Percentiles rank a stretch among this genome's conserved stretches.
Conservation (phyloP, 2,888 invertebrate species). For the Sesia apiformis region DNA sequence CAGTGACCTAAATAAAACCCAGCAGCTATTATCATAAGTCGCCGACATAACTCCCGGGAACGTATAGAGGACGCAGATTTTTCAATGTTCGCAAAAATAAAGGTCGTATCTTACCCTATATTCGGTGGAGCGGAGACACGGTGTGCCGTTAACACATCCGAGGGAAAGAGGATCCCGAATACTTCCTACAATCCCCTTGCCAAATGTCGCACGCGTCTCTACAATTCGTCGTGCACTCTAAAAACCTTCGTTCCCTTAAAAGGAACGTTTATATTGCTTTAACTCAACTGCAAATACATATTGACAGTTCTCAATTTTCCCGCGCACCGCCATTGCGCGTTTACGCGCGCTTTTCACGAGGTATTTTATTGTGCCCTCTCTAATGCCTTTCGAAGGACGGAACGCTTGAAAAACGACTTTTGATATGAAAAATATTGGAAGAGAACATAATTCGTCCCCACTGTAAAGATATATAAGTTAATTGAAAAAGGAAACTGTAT, state of each 20-base stretch:
- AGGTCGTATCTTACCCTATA: conserved; percentile 15
- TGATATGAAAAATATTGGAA: background rate
- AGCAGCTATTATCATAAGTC: background rate
- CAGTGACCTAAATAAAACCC: background rate
- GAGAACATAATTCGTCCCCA: background rate
- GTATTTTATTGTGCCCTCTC: background rate
- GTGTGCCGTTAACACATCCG: conserved; percentile 29
- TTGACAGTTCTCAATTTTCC: background rate
- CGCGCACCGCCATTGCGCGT: background rate
- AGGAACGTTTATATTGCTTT: too few relatives aligned
- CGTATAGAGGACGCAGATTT: conserved; percentile 15
- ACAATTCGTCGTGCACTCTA: background rate
- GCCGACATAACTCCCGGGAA: conserved; percentile 1
- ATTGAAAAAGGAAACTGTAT: too few relatives aligned
- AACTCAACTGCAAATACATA: too few relatives aligned
- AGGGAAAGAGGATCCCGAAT: conserved; percentile 21
- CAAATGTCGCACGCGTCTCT: conserved; percentile 21
- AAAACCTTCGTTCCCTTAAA: too few relatives aligned
- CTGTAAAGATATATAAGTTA: too few relatives aligned
- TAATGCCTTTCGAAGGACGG: background rate
- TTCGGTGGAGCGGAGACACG: conserved; percentile 6
- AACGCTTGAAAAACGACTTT: background rate
- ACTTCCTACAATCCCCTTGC: conserved; percentile 28
- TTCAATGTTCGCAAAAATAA: conserved; percentile 24
- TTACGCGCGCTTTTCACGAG: background rate